Evolutionary conservation across 2,797 vertebrate genomes (phyloP), one percentile per base, ranked within the genome.

Genomic region (Sus cebifrons): DNA sequence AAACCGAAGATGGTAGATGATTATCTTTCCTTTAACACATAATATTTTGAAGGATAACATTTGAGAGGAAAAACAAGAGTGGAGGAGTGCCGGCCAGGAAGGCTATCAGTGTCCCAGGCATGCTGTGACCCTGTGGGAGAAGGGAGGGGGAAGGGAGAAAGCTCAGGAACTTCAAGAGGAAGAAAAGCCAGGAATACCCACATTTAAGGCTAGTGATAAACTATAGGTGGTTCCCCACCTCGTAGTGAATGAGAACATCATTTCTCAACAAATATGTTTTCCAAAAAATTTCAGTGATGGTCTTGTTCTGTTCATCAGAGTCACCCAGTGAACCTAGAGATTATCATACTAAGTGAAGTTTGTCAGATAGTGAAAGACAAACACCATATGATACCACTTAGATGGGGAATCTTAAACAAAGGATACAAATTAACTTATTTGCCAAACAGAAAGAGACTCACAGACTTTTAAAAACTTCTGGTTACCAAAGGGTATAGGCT

Each of bases 251-350:
- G 64, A 56, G 14, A 64, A 10, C 8, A 25, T n/a, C 29, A 32
- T 32, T 81, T 87, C 60, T 54, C 91, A 60, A 77, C n/a, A 71
- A 85, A 97, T 70, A 40, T 18, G 3, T 82, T 23, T 60, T 71
- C 64, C 15, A 23, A 20, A 84, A 32, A 6, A 54, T 2, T 40
- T 62, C 68, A 58, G 1, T 4, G 49, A 81, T n/a, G 18, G 2
- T 13, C 27, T 58, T 56, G 7, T 49, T 52, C 78, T 44, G 15
- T 9, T 56, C 68, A 68, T 62, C 84, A 32, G 82, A 64, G n/a
- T 82, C n/a, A 58, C 23, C 14, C 25, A 49, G 14, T 11, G 16
- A 10, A 49, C 44, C 44, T 49, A 49, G 44, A 49, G 44, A 49
- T 49, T 7, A 49, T 49, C 44, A 49, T 49, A 10, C 44, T 49